Base-by-base conservation (phyloP, 1,140 invertebrate genomes). In the Pentalonia nigronervosa region DNA sequence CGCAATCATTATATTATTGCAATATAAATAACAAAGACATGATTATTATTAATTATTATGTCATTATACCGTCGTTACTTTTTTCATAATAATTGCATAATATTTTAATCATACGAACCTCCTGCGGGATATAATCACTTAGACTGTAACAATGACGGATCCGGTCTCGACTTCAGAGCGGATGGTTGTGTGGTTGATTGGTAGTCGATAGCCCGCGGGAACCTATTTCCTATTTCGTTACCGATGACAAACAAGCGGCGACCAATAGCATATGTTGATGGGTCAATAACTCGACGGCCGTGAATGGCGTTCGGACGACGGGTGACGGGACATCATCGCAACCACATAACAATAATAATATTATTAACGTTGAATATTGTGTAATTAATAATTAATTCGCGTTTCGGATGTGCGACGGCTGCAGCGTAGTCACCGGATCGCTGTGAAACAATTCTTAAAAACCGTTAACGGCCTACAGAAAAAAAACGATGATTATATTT, bases 211-310 rank as follows among this genome's bases (percentile, higher is more conserved):
- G n/a, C 60, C 30, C 60, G n/a, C n/a, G 60, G 60, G 14, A 14
- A 76, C 30, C 60, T 76, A 76, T n/a, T 76, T 76, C 60, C 60
- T 14, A 76, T 76, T 76, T 76, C n/a, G 60, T 76, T n/a, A n/a
- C 60, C 86, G n/a, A 88, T 88, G 36, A 87, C 25, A 34, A 47
- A 0, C 47, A 87, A 17, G 47, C 45, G 17, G 45, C 41, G 30
- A 9, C 41, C 30, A 47, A 34, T 47, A 50, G 86, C 45, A 41
- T 48, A n/a, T 36, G 86, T 88, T 34, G 86, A 76, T 90, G 36
- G 89, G 89, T 90, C 53, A 67, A 67, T 90, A 90, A 90, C 25
- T 45, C 36, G 89, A 67, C 41, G 56, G 25, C 89, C 25, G 89
- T 23, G 53, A 67, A 20, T 50, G 60, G n/a, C 17, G 87, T 88